Base-by-base conservation (phyloP, 2,797 vertebrate genomes). In the Ceryle rudis region DNA sequence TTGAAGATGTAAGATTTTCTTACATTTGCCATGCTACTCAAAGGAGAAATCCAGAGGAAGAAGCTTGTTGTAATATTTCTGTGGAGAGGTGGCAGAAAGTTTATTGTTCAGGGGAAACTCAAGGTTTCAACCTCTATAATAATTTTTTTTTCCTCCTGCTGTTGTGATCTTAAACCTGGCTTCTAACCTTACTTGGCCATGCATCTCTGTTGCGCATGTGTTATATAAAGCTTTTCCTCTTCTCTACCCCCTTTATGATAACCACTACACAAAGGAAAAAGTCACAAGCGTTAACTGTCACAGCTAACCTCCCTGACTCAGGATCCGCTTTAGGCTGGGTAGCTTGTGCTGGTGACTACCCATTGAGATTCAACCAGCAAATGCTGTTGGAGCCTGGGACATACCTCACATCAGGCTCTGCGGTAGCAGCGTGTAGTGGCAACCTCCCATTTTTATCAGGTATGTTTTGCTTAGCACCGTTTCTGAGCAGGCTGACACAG, bases 391-490 rank as follows among this genome's bases (percentile, higher is more conserved):
- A 83, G 22, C 33, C 18, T 33, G 58, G 37, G 60, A 73, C 93
- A 51, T 97, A 99, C 99, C 98, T 99, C 91, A 99, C 98, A 0
- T 99, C 98, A 2, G 98, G 97, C 88, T 99, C 99, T 11, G 98
- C 98, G 0, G 99, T 99, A 77, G 99, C 99, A 55, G 99, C 99
- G 0, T 99, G 99, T 11, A 99, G 97, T 7, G 99, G 99, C 94
- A 99, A 95, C 54, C 99, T 98, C 58, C 99, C 99, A 0, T 98
- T 98, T 98, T 99, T 99, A 95, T 99, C 99, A 0, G 99, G 97
- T 79, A 99, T 98, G 82, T 98, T 99, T 96, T 99, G 99, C 81
- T 98, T 99, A 94, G 99, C 99, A 54, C 99, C 99, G 0, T 99
- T 99, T 94, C 99, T 98, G 47, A 99, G 98, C 73, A 99, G 96